Evolutionary conservation across 1,140 invertebrate species (phyloP), one percentile per base, ranked within the genome.

Genomic region (Amphibalanus amphitrite): DNA sequence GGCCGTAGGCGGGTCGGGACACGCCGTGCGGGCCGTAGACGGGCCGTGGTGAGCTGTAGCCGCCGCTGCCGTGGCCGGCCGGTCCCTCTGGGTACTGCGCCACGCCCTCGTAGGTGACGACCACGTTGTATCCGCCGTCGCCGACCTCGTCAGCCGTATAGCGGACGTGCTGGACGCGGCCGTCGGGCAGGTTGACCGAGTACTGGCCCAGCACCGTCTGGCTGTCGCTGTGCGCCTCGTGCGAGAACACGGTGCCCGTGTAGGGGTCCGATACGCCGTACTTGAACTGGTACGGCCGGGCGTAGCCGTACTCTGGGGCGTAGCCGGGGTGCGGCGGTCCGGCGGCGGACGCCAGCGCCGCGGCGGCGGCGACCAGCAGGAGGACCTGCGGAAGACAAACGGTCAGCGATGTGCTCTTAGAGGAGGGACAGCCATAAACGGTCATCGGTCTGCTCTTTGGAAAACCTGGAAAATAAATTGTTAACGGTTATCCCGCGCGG

Each of bases 61-160:
- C 33, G 33, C 33, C 15, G 33, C 33, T 38, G 13, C 6, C 47
- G 47, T 59, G 47, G 10, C 3, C 47, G 13, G 6, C 47, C 10
- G 6, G 47, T 20, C 10, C 47, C 3, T 67, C 10, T 8, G 65
- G 65, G 28, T 67, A 28, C 26, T 67, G 65, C 0, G 87, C 86
- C 73, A 86, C 86, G 76, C 89, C 88, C 76, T 89, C 87, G 76
- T 90, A 90, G 84, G 1, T 67, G 3, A 67, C 65, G 3, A 28
- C 28, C n/a, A 89, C 86, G 76, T 88, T 87, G 71, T 89, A 89
- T 76, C 88, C 87, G 79, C 88, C 90, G 59, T 89, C 89, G 75
- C 87, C 87, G 75, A 88, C 87, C 87, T 88, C 89, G 77, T 90
- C 88, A 29, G 89, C 89, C 0, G 85, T 88, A 79, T 91, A 91